Evolutionary conservation across 37 sponge, comb jelly and placozoan genomes (phyloP).

Genomic region (Lycopodina hypogea): DNA sequence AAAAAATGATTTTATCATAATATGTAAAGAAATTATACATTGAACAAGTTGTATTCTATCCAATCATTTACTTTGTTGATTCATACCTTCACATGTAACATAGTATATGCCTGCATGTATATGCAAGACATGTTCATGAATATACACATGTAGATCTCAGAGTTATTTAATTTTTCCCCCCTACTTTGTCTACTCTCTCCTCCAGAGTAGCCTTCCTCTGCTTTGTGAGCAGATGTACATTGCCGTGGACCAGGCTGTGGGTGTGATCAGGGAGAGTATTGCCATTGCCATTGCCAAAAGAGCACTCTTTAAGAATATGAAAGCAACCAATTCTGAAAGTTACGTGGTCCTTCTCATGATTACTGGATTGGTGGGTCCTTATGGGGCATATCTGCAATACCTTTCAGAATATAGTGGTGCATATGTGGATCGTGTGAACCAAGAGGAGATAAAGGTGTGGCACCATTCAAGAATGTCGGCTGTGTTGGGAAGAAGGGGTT

Average conservation of each 20-base stretch:
- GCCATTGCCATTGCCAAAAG: slow-evolving; percentile 65
- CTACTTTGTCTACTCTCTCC: background rate
- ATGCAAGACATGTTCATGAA: too few relatives aligned
- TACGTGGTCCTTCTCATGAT: slow-evolving; percentile 32
- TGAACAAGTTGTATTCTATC: too few relatives aligned
- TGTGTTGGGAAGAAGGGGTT: slow-evolving; percentile 49
- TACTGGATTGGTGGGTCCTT: slow-evolving; percentile 92
- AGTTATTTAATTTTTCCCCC: background rate
- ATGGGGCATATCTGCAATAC: slow-evolving; percentile 79
- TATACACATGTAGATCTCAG: too few relatives aligned
- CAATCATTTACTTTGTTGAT: background rate
- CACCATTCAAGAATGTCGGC: slow-evolving; percentile 56
- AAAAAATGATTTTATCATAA: too few relatives aligned
- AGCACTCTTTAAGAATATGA: slow-evolving; percentile 20
- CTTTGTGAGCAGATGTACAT: slow-evolving; percentile 44
- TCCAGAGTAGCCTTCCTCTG: slow-evolving; percentile 67
- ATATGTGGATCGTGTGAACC: slow-evolving; percentile 76
- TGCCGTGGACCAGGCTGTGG: slow-evolving; percentile 29
- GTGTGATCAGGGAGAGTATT: slow-evolving; percentile 58
- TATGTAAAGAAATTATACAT: too few relatives aligned
- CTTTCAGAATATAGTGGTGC: slow-evolving; percentile 78
- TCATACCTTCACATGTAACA: too few relatives aligned
- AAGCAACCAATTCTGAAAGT: background rate
- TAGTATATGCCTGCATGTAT: too few relatives aligned
- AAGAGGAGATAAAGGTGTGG: slow-evolving; percentile 67